phyloP scores from a whole-genome alignment of 2,797 vertebrate species.

The Microhierax caerulescens region DNA sequence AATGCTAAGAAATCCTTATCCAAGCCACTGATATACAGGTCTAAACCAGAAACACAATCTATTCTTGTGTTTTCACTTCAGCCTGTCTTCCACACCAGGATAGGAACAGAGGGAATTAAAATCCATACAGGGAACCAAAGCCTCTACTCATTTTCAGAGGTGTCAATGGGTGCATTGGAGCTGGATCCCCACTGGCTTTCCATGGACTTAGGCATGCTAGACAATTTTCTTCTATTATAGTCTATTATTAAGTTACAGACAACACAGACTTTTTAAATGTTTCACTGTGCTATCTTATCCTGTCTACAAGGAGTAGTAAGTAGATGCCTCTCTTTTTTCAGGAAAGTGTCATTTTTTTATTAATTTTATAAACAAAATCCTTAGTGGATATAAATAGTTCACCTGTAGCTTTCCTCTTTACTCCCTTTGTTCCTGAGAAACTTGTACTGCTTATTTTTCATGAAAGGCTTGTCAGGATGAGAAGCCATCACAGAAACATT shows the following conservation, averaged over 20 bases:
- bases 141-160: background rate
- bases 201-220: background rate
- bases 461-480: constrained; percentile 55
- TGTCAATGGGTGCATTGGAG: background rate
- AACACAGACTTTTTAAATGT: background rate
- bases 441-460: background rate
- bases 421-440: background rate
- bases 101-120: background rate
- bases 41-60: background rate
- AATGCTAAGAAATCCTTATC: background rate
- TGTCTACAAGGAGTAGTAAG: background rate
- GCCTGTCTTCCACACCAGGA: background rate
- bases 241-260: background rate
- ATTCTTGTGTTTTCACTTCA: background rate
- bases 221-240: background rate
- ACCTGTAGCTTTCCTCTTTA: background rate
- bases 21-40: background rate
- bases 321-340: background rate
- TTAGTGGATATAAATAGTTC: background rate
- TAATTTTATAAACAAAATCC: background rate
- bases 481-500: constrained; percentile 52
- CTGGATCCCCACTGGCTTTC: background rate
- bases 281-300: background rate
- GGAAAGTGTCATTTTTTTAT: background rate
- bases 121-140: background rate